A percentile compares a stretch with the other conserved stretches of the same genome.
Conservation (phyloP, 2,888 invertebrate genomes). For the Magallana nippona region DNA sequence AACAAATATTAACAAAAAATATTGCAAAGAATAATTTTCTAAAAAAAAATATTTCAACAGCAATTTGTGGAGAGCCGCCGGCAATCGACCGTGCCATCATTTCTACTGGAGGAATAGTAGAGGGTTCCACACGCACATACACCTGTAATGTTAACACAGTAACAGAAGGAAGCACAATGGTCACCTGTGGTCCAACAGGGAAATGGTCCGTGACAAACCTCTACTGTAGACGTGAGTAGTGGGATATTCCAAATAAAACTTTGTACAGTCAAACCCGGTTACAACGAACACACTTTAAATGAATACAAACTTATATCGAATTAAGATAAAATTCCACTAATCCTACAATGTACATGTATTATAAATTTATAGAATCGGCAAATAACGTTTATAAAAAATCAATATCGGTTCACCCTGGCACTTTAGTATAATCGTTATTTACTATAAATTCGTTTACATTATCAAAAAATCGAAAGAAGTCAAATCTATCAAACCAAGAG, state of each 20-base stretch:
- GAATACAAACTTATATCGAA: too few relatives aligned
- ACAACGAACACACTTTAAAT: too few relatives aligned
- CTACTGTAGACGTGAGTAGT: slow-evolving; percentile 39
- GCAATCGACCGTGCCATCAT: slow-evolving; percentile 11
- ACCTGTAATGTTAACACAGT: slow-evolving; percentile 8
- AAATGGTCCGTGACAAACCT: slow-evolving; percentile 11
- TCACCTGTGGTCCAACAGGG: slow-evolving; percentile 20
- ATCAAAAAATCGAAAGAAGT: too few relatives aligned
- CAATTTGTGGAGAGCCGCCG: slow-evolving; percentile 10
- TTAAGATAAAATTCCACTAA: too few relatives aligned
- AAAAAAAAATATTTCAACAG: neutral
- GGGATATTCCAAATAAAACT: neutral
- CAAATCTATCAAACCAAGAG: too few relatives aligned
- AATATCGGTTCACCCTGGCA: too few relatives aligned
- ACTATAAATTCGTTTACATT: too few relatives aligned
- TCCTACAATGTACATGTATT: too few relatives aligned
- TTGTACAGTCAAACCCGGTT: neutral
- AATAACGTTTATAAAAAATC: too few relatives aligned
- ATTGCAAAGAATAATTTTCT: neutral
- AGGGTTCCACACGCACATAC: neutral
- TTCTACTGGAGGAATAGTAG: neutral
- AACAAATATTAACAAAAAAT: neutral
- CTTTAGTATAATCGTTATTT: too few relatives aligned
- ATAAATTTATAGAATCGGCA: too few relatives aligned
- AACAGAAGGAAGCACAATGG: slow-evolving; percentile 25